These are phyloP conservation scores for Sialia sialis DNA, from an alignment of 2,113 vertebrate species.

Conservation along the genomic window DNA sequence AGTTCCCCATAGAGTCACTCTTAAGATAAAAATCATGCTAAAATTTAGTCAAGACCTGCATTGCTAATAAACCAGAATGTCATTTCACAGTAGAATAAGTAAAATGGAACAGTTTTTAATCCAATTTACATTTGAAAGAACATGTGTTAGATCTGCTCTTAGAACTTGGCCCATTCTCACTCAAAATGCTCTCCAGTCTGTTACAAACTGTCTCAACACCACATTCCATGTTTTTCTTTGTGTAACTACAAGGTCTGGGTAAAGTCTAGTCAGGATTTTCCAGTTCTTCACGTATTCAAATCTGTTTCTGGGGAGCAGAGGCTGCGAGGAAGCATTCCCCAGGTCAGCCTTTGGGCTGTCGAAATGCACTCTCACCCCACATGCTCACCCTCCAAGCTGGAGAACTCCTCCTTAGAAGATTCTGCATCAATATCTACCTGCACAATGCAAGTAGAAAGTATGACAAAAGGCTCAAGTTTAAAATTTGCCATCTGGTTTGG, in stretches of 20 bases:
- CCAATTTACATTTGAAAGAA: constrained; percentile 52
- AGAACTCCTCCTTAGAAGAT: not conserved
- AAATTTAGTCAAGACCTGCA: constrained; percentile 35
- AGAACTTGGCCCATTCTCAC: constrained; percentile 39
- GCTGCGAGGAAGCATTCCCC: not conserved
- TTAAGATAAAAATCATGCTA: constrained; percentile 26
- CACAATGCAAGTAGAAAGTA: not conserved
- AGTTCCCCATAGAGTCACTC: not conserved
- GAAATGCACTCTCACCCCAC: not conserved
- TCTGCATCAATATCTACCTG: not conserved
- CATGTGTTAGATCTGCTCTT: constrained; percentile 30
- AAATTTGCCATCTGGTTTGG: not conserved
- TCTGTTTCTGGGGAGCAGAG: not conserved
- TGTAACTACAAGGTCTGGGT: constrained; percentile 12
- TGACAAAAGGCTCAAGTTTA: not conserved
- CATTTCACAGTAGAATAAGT: constrained; percentile 28
- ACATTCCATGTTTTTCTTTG: not conserved
- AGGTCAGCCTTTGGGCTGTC: not conserved
- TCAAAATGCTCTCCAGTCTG: constrained; percentile 38
- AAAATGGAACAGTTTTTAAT: constrained; percentile 44
- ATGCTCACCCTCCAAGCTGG: not conserved
- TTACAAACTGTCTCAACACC: constrained; percentile 7
- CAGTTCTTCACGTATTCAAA: not conserved
- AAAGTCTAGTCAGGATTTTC: constrained; percentile 29
- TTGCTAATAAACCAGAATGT: constrained; percentile 48